Conservation (phyloP, 1,140 invertebrate genomes). For the Drosophila nikananu region DNA sequence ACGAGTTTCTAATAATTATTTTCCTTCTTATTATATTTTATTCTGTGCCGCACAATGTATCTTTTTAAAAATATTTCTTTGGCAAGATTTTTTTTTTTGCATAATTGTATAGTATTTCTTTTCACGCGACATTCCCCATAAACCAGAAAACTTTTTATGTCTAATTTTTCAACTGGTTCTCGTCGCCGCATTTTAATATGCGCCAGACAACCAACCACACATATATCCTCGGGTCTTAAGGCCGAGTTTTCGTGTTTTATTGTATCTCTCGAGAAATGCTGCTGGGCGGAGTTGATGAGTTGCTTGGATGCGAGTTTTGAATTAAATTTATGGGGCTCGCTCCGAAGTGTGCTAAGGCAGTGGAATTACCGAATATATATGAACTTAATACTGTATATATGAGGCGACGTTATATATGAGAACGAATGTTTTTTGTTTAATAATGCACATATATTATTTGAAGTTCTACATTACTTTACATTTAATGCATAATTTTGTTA, state of each 20-base stretch:
- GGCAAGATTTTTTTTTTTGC: constrained; percentile 46
- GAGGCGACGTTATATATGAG: constrained; percentile 7
- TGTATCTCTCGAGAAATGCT: constrained; percentile 8
- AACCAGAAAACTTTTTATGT: constrained; percentile 58
- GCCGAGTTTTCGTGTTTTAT: constrained; percentile 10
- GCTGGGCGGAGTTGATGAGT: constrained; percentile 39
- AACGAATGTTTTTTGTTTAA: constrained; percentile 14
- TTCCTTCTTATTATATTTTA: constrained; percentile 7
- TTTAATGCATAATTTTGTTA: constrained; percentile 25
- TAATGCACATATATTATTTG: constrained; percentile 23
- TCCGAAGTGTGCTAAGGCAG: background rate
- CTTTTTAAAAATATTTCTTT: constrained; percentile 51
- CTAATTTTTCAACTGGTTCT: constrained; percentile 76
- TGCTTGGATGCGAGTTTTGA: constrained; percentile 44
- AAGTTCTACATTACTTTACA: constrained; percentile 19
- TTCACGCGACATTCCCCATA: constrained; percentile 73
- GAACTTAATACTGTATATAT: background rate
- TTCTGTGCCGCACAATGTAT: constrained; percentile 10
- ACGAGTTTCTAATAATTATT: constrained; percentile 69
- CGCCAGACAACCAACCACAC: constrained; percentile 40
- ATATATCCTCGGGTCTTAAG: constrained; percentile 23
- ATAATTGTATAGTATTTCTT: constrained; percentile 44
- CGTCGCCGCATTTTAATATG: constrained; percentile 57
- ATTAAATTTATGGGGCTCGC: constrained; percentile 38
- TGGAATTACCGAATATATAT: constrained; percentile 17